Base-by-base conservation (phyloP, 2,113 vertebrate species). In the Pachypanchax playfairii region DNA sequence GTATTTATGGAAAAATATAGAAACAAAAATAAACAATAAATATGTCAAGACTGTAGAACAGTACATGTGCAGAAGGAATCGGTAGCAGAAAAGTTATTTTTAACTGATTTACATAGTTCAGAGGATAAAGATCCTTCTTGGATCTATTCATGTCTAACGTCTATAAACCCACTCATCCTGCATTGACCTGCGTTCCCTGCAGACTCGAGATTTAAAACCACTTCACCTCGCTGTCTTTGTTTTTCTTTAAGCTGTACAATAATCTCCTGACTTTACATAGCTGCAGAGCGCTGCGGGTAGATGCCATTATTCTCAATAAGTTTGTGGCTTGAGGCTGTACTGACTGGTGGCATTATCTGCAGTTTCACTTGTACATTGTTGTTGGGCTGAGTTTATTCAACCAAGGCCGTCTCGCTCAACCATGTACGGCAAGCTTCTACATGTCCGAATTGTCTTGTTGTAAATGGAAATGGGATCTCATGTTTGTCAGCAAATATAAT, bases 351-450 rank as follows among this genome's bases (percentile, higher is more conserved):
- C 11, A 22, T 35, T 22, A 24, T 53, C 44, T 44, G 13, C 47
- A 18, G 44, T 18, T 52, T 38, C 26, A 46, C 15, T 56, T 42
- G n/a, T 29, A 39, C 28, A 18, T 4, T 35, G n/a, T 29, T 38
- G 26, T 8, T 57, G 21, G 13, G 17, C 0, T 14, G 6, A 39
- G n/a, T 65, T 47, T 4, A 42, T 70, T 55, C 3, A 21, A 12
- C 43, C 52, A 48, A 33, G 48, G 29, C 26, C 52, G 3, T 49
- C 9, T 36, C 24, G 42, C 31, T 46, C 31, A 42, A 24, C 57
- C 46, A 41, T 67, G 74, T n/a, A n/a, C n/a, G n/a, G n/a, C n/a
- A n/a, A n/a, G n/a, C 41, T 64, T 22, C 11, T 25, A 65, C 71
- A 35, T 73, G 58, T 36, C 65, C 14, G 4, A 28, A 47, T 1